Evolutionary conservation across 2,888 invertebrate species (phyloP), one percentile per base, ranked within the genome.

Genomic region (Abrostola tripartita): DNA sequence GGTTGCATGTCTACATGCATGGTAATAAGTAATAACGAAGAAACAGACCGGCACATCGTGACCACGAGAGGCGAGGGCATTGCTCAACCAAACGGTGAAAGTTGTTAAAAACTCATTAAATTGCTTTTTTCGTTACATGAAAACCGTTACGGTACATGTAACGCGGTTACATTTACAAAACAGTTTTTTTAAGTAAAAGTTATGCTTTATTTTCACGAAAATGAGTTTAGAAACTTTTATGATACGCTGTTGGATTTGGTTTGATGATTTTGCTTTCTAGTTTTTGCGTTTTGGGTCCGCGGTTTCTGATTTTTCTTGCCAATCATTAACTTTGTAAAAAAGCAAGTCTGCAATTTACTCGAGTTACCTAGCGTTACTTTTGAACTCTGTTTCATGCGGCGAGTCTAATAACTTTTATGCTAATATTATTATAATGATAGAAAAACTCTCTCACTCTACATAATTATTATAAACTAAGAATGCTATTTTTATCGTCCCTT

Each of bases 21-120:
- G 71, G 54, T 74, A 75, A 77, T 75, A 42, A 65, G 44, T 63
- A 76, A 80, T 81, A 76, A 82, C 51, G 68, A 76, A 54, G 75
- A 82, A 82, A 74, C 82, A 82, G 82, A 82, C 77, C 82, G 77
- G 63, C 58, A 70, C 75, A 63, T 68, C 77, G 78, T 79, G 72
- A 71, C 75, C 70, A 75, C 79, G 75, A 63, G 78, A 79, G 76
- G 76, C 68, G 65, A 49, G 66, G 63, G 47, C 65, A 65, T 81
- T 81, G 71, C 76, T 71, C 74, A 81, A 80, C 77, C 63, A 78
- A 82, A 79, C 64, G 78, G 87, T 89, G 91, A 91, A 91, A 91
- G 91, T 85, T 65, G 66, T 40, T 78, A 76, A 79, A 83, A 87
- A 84, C 77, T 81, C 81, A 84, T 82, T 83, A 87, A 85, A 81